These are phyloP conservation scores for Ditylenchus weischeri DNA, from an alignment of 2,888 invertebrate genomes.

Conservation along the genomic window DNA sequence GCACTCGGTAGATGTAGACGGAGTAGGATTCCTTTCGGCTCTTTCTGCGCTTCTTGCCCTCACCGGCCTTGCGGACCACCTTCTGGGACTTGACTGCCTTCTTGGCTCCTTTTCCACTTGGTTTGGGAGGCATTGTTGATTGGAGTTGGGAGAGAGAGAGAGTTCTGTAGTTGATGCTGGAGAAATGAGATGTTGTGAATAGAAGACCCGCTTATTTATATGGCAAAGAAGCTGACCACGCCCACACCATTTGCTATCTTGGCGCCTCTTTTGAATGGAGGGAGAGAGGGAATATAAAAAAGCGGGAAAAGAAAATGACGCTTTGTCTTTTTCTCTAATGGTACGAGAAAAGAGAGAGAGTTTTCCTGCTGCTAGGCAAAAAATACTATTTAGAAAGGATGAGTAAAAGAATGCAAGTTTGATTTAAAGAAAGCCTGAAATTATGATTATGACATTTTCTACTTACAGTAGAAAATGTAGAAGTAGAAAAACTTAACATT, in stretches of 20 bases:
- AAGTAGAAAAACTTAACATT: too few relatives aligned
- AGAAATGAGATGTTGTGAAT: slow-evolving; percentile 4
- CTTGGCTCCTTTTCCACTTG: slow-evolving; percentile 54
- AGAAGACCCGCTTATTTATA: not conserved
- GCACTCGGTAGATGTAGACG: slow-evolving; percentile 67
- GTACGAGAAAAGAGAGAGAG: not conserved
- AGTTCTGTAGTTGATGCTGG: not conserved
- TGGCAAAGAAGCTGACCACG: slow-evolving; percentile 9
- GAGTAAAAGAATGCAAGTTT: too few relatives aligned
- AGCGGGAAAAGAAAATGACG: not conserved
- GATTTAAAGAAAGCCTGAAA: too few relatives aligned
- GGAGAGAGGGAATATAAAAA: not conserved
- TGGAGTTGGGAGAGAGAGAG: slow-evolving; percentile 3
- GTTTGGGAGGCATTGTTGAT: slow-evolving; percentile 51
- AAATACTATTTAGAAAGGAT: too few relatives aligned
- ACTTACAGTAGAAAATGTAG: too few relatives aligned
- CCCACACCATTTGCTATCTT: slow-evolving; percentile 1
- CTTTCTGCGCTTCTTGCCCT: slow-evolving; percentile 50
- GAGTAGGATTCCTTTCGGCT: slow-evolving; percentile 53
- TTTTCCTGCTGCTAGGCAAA: too few relatives aligned
- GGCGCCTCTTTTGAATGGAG: not conserved
- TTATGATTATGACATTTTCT: too few relatives aligned
- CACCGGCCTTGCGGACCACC: slow-evolving; percentile 38
- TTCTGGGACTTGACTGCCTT: slow-evolving; percentile 55
- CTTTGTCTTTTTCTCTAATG: not conserved